Base-by-base conservation (phyloP, 2,888 invertebrate species). In the Mythimna pallens region DNA sequence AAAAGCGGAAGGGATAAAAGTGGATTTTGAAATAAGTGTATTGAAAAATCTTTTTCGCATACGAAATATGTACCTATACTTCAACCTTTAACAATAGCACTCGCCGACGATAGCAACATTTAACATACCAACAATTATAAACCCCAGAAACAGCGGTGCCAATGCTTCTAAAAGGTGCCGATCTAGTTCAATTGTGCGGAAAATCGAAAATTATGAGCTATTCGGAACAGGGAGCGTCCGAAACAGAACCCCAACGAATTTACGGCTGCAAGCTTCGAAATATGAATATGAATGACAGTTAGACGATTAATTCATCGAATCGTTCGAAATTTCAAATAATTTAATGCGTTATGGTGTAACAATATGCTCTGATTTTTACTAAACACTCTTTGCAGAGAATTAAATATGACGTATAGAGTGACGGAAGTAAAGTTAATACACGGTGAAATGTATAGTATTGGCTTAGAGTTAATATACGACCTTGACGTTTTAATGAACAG, bases 161-260 rank as follows among this genome's bases (percentile, higher is more conserved):
- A 73, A 64, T 74, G 73, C 76, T 74, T 83, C 84, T 91, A 88
- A 91, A 92, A 92, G 92, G 92, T 90, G 89, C 89, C 87, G 89
- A 88, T 88, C 86, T 87, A 81, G 92, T 91, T 92, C 93, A 95
- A 95, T 95, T 93, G 95, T 91, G 90, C 91, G 93, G 94, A 91
- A 95, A 95, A 95, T 96, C 94, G 93, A 88, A 95, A 96, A 96
- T 95, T 94, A 95, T 95, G 92, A 93, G 89, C 93, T 89, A 90
- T 93, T 90, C 88, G 80, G 87, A 80, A 86, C 86, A 86, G 86
- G 81, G 85, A 87, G 25, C 88, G 92, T 91, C 92, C 91, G 86
- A 88, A 88, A 91, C 93, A 94, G 87, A 74, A 78, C 87, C 89
- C 82, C 86, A 81, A 78, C 77, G 87, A 92, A 94, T 94, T 94